phyloP scores from a whole-genome alignment of 2,113 vertebrate species.

The Papio anubis region DNA sequence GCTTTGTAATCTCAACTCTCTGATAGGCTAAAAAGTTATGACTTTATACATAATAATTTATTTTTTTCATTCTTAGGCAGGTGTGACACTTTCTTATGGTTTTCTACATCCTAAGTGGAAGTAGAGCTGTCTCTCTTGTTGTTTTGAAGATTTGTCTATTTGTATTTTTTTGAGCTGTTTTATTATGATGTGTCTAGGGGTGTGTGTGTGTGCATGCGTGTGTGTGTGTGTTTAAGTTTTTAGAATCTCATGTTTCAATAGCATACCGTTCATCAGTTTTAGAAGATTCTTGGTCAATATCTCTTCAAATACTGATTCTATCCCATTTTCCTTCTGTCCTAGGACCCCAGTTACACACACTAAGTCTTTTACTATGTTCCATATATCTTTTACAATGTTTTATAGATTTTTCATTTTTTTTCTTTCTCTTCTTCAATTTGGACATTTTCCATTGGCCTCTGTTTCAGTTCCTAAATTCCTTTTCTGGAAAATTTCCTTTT shows the following conservation, averaged over 20 bases:
- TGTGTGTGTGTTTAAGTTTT: not conserved
- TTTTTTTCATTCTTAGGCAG: not conserved
- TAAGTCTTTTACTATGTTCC: not conserved
- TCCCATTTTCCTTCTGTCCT: not conserved
- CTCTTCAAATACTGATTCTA: not conserved
- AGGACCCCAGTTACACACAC: not conserved
- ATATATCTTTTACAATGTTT: not conserved
- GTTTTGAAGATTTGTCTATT: not conserved
- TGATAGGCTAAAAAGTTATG: not conserved
- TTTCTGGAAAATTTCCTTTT: not conserved
- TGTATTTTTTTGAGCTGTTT: not conserved
- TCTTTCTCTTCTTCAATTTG: not conserved
- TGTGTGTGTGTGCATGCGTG: no score
- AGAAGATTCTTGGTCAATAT: not conserved
- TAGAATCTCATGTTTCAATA: not conserved
- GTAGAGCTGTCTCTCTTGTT: not conserved
- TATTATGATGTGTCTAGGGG: not conserved
- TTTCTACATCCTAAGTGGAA: not conserved
- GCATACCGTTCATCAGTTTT: not conserved
- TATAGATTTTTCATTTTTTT: not conserved
- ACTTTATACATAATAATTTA: not conserved
- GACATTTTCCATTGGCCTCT: not conserved
- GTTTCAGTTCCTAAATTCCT: not conserved
- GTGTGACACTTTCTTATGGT: not conserved
- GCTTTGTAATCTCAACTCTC: not conserved